Evolutionary conservation across 2,888 invertebrate genomes (phyloP).

Genomic region (Microctonus hyperodae): DNA sequence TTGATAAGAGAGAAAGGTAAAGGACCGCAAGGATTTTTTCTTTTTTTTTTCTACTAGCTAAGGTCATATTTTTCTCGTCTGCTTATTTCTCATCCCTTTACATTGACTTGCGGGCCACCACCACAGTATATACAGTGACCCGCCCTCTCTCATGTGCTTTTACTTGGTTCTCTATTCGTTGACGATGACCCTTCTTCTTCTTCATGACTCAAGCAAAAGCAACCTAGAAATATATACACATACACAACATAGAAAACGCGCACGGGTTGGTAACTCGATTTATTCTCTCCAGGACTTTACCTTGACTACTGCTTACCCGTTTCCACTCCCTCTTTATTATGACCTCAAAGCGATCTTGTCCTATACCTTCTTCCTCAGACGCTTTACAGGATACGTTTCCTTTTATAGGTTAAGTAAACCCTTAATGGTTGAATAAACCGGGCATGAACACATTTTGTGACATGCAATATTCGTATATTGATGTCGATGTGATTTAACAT

Average conservation of each 20-base stretch:
- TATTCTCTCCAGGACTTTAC: constrained; percentile 33
- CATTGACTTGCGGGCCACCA: constrained; percentile 17
- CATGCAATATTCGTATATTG: neutral
- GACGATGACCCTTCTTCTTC: constrained; percentile 16
- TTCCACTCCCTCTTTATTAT: constrained; percentile 51
- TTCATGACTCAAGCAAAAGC: constrained; percentile 20
- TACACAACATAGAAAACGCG: constrained; percentile 22
- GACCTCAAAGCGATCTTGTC: constrained; percentile 54
- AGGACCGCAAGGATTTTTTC: constrained; percentile 20
- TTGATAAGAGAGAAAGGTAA: constrained; percentile 4
- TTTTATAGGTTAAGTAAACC: constrained; percentile 30
- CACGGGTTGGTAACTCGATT: constrained; percentile 52
- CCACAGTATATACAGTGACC: neutral
- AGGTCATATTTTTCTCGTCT: constrained; percentile 37
- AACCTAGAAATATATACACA: neutral
- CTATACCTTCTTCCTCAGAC: constrained; percentile 11
- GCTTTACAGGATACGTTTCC: constrained; percentile 17
- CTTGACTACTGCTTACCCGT: neutral
- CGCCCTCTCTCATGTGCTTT: neutral
- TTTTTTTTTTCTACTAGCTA: constrained; percentile 29
- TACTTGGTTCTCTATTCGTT: constrained; percentile 17
- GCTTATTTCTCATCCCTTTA: neutral
- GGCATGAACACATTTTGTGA: constrained; percentile 14
- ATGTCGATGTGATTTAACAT: no score
- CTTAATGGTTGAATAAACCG: constrained; percentile 29